Evolutionary conservation across 2,113 vertebrate genomes (phyloP).

Genomic region (Psilopogon haemacephalus): DNA sequence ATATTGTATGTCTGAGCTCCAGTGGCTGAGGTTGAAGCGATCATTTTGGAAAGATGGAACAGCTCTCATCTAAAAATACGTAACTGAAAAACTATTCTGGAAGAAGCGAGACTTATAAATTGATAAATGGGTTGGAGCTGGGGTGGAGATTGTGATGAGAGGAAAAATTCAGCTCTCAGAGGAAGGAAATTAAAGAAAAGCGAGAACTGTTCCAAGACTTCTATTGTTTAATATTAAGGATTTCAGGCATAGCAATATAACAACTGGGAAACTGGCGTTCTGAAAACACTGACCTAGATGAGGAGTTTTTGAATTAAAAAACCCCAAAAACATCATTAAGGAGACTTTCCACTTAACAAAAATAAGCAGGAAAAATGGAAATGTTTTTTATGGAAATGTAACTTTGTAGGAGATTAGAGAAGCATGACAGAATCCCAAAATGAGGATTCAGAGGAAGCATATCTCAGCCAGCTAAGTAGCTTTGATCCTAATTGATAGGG

Average conservation of each 20-base stretch:
- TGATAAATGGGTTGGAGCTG: slow-evolving; percentile 59
- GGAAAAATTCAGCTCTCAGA: slow-evolving; percentile 42
- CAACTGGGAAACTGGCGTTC: slow-evolving; percentile 19
- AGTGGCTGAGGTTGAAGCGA: slow-evolving; percentile 67
- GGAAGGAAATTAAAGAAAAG: slow-evolving; percentile 45
- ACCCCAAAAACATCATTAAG: slow-evolving; percentile 41
- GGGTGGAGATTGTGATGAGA: slow-evolving; percentile 36
- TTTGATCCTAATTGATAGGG: slow-evolving; percentile 52
- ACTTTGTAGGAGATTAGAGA: slow-evolving; percentile 44
- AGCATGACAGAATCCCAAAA: slow-evolving; percentile 41
- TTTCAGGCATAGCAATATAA: background rate
- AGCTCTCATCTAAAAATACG: slow-evolving; percentile 64
- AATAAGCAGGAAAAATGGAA: slow-evolving; percentile 41
- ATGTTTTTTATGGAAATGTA: slow-evolving; percentile 38
- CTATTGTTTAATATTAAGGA: slow-evolving; percentile 55
- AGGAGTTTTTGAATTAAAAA: slow-evolving; percentile 37
- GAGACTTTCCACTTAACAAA: slow-evolving; percentile 25
- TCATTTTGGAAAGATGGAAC: slow-evolving; percentile 66
- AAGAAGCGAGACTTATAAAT: slow-evolving; percentile 47
- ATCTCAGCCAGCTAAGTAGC: slow-evolving; percentile 2
- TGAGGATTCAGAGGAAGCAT: slow-evolving; percentile 13
- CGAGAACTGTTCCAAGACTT: slow-evolving; percentile 14
- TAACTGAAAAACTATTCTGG: slow-evolving; percentile 62
- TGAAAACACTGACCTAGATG: slow-evolving; percentile 66
- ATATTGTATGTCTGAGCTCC: slow-evolving; percentile 68